Evolutionary conservation across 2,888 invertebrate species (phyloP), one percentile per base, ranked within the genome.

Genomic region (Suillia variegata): DNA sequence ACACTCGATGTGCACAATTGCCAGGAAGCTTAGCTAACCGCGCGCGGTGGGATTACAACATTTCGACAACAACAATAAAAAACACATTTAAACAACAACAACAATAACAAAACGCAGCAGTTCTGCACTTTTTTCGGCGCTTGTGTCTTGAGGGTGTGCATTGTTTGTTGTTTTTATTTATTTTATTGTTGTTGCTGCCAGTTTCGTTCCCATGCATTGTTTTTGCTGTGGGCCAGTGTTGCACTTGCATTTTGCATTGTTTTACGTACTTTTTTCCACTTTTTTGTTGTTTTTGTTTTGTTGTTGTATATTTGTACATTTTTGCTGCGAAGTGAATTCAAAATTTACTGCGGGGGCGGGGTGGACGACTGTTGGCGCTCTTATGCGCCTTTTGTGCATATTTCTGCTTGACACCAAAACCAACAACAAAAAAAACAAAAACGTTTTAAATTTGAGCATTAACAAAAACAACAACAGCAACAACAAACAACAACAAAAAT

Each of bases 1-100:
- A 38, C 38, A 38, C 38, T 38, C 15, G 38, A n/a, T n/a, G 38
- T 38, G 38, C 26, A 38, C 38, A 38, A 38, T n/a, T 38, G 38
- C 38, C 38, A 38, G 38, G 38, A 38, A 38, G 38, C 38, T 26
- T 26, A 5, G 38, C 38, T n/a, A 4, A 26, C n/a, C n/a, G n/a
- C n/a, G n/a, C n/a, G n/a, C n/a, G n/a, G n/a, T n/a, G n/a, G n/a
- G 26, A 26, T 26, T 6, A 26, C 26, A 26, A 26, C 26, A 26
- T 26, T 5, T 26, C n/a, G 4, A n/a, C 38, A 38, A n/a, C 38
- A 38, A 8, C 31, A 31, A 31, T 12, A 8, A 8, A 6, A 31
- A 31, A 31, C n/a, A n/a, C n/a, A n/a, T n/a, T n/a, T n/a, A n/a
- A 31, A 12, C 31, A 31, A 12, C 31, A 31, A 12, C 31, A 31